A percentile compares a stretch with the other conserved stretches of the same genome.
These are phyloP conservation scores for Biston betularia DNA, from an alignment of 2,888 invertebrate genomes.

Conservation along the genomic window DNA sequence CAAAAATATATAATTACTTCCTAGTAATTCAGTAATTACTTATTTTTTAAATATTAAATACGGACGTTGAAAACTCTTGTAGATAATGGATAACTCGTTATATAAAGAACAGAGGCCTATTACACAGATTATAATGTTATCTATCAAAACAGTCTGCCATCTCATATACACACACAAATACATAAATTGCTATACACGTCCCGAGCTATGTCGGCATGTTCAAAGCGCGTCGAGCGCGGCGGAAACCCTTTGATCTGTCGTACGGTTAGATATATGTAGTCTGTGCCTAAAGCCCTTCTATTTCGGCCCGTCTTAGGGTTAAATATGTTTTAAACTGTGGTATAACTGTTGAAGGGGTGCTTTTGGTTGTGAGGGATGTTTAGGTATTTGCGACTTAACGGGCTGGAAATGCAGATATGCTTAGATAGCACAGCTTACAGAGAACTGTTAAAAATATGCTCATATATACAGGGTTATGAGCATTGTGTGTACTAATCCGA, in stretches of 20 bases:
- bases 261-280: slow-evolving; percentile 53
- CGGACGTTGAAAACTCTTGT: no score
- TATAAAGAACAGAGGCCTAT: background rate
- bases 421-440: slow-evolving; percentile 2
- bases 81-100: background rate
- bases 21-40: no score
- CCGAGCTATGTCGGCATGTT: slow-evolving; percentile 56
- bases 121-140: slow-evolving; percentile 30
- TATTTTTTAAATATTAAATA: no score
- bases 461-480: background rate
- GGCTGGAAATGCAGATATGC: slow-evolving; percentile 24
- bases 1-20: no score
- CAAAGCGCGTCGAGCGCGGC: slow-evolving; percentile 60
- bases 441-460: background rate
- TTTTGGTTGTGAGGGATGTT: slow-evolving; percentile 26
- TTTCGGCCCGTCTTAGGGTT: slow-evolving; percentile 55
- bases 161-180: slow-evolving; percentile 29
- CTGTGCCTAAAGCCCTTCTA: slow-evolving; percentile 61
- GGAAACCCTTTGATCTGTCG: slow-evolving; percentile 65
- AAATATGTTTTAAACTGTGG: slow-evolving; percentile 40
- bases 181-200: slow-evolving; percentile 45
- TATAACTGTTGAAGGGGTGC: slow-evolving; percentile 32
- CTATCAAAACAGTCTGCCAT: slow-evolving; percentile 42
- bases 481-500: no score
- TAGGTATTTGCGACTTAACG: slow-evolving; percentile 34